These are phyloP conservation scores for Hymenochirus boettgeri DNA, from an alignment of 2,113 vertebrate genomes.

Conservation along the genomic window DNA sequence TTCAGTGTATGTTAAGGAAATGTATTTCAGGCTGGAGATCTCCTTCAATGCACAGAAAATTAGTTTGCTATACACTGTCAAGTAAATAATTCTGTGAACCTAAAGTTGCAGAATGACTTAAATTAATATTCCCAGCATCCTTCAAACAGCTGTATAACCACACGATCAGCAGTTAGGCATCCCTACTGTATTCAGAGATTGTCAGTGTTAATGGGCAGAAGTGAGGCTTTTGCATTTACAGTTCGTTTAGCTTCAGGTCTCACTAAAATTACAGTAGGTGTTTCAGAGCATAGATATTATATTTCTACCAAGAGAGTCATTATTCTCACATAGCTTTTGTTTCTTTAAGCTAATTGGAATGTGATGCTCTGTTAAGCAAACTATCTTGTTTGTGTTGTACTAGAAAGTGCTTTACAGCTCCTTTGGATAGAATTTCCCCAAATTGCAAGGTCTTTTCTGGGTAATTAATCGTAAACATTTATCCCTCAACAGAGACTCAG, in stretches of 20 bases:
- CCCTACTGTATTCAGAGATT: too few relatives aligned
- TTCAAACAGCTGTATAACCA: too few relatives aligned
- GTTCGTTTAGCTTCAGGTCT: slow-evolving; percentile 8
- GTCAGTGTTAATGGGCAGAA: too few relatives aligned
- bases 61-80: too few relatives aligned
- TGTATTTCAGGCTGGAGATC: too few relatives aligned
- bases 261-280: slow-evolving; percentile 9
- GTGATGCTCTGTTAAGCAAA: slow-evolving; percentile 41
- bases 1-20: too few relatives aligned
- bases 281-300: slow-evolving; percentile 31
- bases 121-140: too few relatives aligned
- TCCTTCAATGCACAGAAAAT: too few relatives aligned
- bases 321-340: slow-evolving; percentile 23
- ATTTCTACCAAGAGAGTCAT: slow-evolving; percentile 28
- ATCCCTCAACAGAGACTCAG: slow-evolving; percentile 18
- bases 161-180: too few relatives aligned
- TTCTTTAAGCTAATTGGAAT: slow-evolving; percentile 24
- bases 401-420: slow-evolving; percentile 20
- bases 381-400: slow-evolving; percentile 27
- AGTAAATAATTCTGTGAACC: too few relatives aligned
- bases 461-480: slow-evolving; percentile 38
- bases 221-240: background rate
- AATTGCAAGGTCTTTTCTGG: slow-evolving; percentile 31
- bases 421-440: slow-evolving; percentile 20
- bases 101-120: too few relatives aligned